Conservation (phyloP, 2,797 vertebrate genomes). For the Macrochelys suwanniensis region DNA sequence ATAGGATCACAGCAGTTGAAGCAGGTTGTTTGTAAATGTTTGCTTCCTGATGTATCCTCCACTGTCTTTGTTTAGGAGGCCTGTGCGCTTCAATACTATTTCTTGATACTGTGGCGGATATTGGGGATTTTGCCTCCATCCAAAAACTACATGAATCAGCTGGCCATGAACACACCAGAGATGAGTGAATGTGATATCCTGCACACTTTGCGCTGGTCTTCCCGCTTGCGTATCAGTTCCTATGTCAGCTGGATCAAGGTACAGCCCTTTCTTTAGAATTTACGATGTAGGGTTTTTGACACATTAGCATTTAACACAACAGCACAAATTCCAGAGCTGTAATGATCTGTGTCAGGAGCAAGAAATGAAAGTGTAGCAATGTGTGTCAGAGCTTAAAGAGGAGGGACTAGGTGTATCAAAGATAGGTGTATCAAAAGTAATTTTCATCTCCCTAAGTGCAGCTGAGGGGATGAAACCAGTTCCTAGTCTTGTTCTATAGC, state of each 20-base stretch:
- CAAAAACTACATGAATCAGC: constrained; percentile 92
- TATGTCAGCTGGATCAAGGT: constrained; percentile 97
- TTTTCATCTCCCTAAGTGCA: neutral
- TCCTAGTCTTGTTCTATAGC: neutral
- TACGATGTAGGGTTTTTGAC: fast-evolving
- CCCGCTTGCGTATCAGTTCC: constrained; percentile 90
- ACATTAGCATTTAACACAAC: neutral
- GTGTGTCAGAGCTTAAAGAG: neutral
- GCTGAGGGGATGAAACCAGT: neutral
- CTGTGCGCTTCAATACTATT: constrained; percentile 97
- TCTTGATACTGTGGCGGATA: constrained; percentile 96
- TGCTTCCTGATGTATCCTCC: neutral
- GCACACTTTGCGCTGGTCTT: constrained; percentile 96
- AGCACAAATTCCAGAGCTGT: neutral
- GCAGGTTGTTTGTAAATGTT: neutral
- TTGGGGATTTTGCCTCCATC: constrained; percentile 95
- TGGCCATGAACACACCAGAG: constrained; percentile 89
- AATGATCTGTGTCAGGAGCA: neutral
- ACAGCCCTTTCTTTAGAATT: neutral
- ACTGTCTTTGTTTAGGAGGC: constrained; percentile 88
- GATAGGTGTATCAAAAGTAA: neutral
- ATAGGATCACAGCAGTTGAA: neutral
- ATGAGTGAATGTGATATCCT: constrained; percentile 95
- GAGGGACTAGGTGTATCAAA: neutral
- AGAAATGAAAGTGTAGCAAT: neutral